Evolutionary conservation across 1,140 invertebrate species (phyloP).

Genomic region (Cardiocondyla obscurior): DNA sequence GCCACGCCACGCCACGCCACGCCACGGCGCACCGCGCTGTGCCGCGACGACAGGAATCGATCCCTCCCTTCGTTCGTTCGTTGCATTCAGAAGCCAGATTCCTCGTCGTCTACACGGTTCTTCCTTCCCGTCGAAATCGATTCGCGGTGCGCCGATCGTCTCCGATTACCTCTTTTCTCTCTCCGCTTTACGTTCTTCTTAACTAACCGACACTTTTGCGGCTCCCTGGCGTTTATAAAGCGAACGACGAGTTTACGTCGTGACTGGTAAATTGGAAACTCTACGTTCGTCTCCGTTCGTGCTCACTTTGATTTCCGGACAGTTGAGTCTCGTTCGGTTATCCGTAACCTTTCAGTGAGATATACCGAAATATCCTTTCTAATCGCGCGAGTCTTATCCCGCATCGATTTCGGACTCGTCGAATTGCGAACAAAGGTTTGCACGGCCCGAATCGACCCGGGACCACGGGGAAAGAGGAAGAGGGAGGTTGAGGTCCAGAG

Average conservation of each 20-base stretch:
- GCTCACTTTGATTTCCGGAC: too few species aligned
- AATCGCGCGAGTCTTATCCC: conserved; percentile 29
- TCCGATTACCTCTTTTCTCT: neutral
- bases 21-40: neutral
- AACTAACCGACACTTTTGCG: neutral
- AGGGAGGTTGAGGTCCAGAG: neutral
- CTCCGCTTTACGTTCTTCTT: too few species aligned
- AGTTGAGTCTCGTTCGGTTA: neutral
- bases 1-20: conserved; percentile 41
- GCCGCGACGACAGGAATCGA: conserved; percentile 61
- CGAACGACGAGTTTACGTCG: too few species aligned
- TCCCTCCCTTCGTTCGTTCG: neutral
- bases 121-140: conserved; percentile 26
- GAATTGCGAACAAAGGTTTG: conserved; percentile 60
- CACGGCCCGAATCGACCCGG: conserved; percentile 23
- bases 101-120: conserved; percentile 14
- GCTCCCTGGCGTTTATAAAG: neutral
- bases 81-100: conserved; percentile 36
- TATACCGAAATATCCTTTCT: neutral
- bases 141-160: conserved; percentile 34
- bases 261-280: too few species aligned
- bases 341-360: neutral
- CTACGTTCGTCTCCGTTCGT: too few species aligned
- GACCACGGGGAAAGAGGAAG: neutral
- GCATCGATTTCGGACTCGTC: conserved; percentile 54